These are phyloP conservation scores for Setophaga coronata DNA, from an alignment of 2,113 vertebrate species.

Conservation along the genomic window DNA sequence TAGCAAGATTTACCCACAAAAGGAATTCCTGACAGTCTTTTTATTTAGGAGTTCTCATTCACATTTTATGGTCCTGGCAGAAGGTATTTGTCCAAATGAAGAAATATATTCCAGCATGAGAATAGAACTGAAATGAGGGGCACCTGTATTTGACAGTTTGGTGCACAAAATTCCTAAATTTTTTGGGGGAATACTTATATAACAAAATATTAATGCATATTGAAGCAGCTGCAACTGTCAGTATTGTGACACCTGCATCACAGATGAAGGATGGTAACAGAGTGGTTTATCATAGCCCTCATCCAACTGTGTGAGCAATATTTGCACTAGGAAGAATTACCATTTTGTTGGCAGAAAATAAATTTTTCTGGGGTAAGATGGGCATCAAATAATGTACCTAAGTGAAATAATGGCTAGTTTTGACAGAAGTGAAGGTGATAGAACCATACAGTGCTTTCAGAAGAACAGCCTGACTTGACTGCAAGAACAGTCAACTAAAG, in stretches of 20 bases:
- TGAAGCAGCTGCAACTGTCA: neutral
- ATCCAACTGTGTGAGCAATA: neutral
- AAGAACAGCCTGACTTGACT: neutral
- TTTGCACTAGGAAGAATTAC: neutral
- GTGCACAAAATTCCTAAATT: neutral
- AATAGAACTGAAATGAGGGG: neutral
- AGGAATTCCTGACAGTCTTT: neutral
- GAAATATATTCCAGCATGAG: neutral
- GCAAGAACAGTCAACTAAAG: neutral
- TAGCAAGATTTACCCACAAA: neutral
- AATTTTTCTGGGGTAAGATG: neutral
- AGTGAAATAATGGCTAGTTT: neutral
- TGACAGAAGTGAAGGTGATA: neutral
- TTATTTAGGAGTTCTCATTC: neutral
- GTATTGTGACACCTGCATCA: neutral
- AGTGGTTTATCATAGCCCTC: neutral
- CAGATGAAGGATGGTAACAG: neutral
- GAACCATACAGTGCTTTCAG: neutral
- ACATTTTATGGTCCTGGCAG: rapidly evolving
- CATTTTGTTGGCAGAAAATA: neutral
- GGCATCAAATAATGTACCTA: neutral
- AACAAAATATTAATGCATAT: neutral
- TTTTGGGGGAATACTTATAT: neutral
- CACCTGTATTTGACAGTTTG: neutral
- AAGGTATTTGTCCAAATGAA: neutral